Percentiles rank a stretch among this genome's conserved stretches.
These are phyloP conservation scores for Odocoileus hemionus DNA, from an alignment of 2,113 vertebrate genomes.

Conservation along the genomic window DNA sequence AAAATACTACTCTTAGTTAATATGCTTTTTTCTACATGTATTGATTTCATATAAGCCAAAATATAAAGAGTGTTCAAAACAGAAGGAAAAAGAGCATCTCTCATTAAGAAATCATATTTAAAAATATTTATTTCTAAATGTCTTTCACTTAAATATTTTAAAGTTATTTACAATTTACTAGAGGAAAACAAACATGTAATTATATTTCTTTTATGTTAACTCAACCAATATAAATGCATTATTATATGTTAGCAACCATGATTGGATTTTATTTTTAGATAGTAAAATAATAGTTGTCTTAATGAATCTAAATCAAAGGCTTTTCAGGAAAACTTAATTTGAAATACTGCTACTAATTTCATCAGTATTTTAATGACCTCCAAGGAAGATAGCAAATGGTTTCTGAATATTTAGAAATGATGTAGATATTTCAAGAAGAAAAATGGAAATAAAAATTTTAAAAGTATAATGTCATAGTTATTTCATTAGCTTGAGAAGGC, in stretches of 20 bases:
- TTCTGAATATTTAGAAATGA: constrained; percentile 36
- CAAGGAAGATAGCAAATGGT: neutral
- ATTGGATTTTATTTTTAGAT: constrained; percentile 60
- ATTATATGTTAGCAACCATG: constrained; percentile 25
- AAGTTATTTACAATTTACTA: constrained; percentile 49
- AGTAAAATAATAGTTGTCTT: constrained; percentile 29
- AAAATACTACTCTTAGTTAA: neutral
- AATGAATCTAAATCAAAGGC: constrained; percentile 21
- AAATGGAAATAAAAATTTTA: neutral
- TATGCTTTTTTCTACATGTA: neutral
- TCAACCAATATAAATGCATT: constrained; percentile 16
- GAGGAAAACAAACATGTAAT: constrained; percentile 42
- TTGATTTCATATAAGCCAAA: neutral
- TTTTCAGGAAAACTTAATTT: neutral
- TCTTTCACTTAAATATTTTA: constrained; percentile 18
- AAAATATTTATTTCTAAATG: constrained; percentile 28
- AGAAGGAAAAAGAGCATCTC: neutral
- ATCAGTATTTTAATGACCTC: constrained; percentile 34
- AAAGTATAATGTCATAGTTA: neutral
- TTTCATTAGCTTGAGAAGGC: neutral
- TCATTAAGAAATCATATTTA: constrained; percentile 19
- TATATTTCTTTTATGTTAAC: constrained; percentile 39
- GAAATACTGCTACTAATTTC: constrained; percentile 49
- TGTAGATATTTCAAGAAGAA: neutral
- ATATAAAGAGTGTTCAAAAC: neutral